Evolutionary conservation across 1,140 invertebrate species (phyloP), one percentile per base, ranked within the genome.

Genomic region (Vanessa atalanta): DNA sequence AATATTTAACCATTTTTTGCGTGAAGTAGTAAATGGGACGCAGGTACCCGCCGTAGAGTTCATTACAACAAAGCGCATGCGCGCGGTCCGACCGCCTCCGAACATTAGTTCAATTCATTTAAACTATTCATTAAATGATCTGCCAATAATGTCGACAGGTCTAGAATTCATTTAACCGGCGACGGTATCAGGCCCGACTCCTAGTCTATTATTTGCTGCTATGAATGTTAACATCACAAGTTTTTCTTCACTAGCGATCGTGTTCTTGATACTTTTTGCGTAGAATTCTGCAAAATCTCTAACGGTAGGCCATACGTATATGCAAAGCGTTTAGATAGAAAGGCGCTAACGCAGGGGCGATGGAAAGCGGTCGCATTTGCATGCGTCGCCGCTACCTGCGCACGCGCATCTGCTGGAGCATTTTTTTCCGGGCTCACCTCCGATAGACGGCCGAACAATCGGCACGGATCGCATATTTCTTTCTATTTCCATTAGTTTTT

Each of bases 341-440:
- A 67, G 67, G 63, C 63, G 53, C 61, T 61, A 53, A 43, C 15
- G 53, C 64, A 26, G 68, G 51, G 31, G 64, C 70, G 47, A 15
- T 70, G 67, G 65, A 76, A 73, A 69, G 75, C 69, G 65, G 43
- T 47, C 73, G 60, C 77, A 88, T 87, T 87, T 86, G 87, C 87
- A 87, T 87, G 86, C 83, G 71, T 57, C 77, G 69, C 51, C 70
- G 78, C 81, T 87, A 85, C 84, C 84, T 85, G 84, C 82, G 82
- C 78, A 65, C 61, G 70, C 76, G 73, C 72, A 69, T 65, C 72
- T 74, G 65, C 50, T 69, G 47, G 70, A 37, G 76, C 26, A 31
- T 51, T 61, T 60, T 84, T 85, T 85, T 86, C 84, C 77, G 75
- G 50, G 47, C 71, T 70, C 78, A 73, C 72, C 75, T 81, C 71